Evolutionary conservation across 2,113 vertebrate species (phyloP), one percentile per base, ranked within the genome.

Genomic region (Myodes glareolus): DNA sequence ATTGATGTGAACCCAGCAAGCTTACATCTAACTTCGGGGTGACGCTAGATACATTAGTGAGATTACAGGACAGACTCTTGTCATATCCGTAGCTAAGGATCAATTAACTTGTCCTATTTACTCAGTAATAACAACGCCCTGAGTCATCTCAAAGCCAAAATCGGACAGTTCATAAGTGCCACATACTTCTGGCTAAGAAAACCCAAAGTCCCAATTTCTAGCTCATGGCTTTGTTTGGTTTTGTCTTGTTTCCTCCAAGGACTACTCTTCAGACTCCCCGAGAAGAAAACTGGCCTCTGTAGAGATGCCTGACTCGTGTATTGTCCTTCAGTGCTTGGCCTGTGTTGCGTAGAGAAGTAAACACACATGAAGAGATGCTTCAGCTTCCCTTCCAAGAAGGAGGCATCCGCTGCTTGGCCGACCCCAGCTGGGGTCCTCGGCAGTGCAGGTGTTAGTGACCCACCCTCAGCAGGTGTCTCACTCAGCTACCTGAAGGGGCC

Each of bases 91-190:
- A 58, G 77, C 86, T 89, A 81, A 96, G 39, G 88, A 95, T 94
- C 94, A 94, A 92, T 91, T 94, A 52, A 77, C 72, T 94, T 61
- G 23, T 90, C 73, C 72, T 92, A 72, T 97, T 94, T 96, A 90
- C 85, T 95, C 72, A 89, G 84, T 52, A 93, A 85, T 81, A 77
- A 25, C 52, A 96, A 91, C 67, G 25, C 16, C 67, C 61, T 97
- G 85, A 78, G 65, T 93, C 78, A 94, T 85, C 36, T 68, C 1
- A 73, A 70, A 31, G 39, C 36, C 47, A 72, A 58, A 92, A 55
- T 91, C 77, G 63, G 70, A 80, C n/a, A 80, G 95, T 80, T 94
- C 82, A 16, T 39, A 97, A 96, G 29, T 39, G 67, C 33, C 39
- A 55, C 88, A 89, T 67, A 89, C 86, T 94, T 77, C 70, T 92